These are phyloP conservation scores for Ips typographus DNA, from an alignment of 1,140 invertebrate genomes.

Conservation along the genomic window DNA sequence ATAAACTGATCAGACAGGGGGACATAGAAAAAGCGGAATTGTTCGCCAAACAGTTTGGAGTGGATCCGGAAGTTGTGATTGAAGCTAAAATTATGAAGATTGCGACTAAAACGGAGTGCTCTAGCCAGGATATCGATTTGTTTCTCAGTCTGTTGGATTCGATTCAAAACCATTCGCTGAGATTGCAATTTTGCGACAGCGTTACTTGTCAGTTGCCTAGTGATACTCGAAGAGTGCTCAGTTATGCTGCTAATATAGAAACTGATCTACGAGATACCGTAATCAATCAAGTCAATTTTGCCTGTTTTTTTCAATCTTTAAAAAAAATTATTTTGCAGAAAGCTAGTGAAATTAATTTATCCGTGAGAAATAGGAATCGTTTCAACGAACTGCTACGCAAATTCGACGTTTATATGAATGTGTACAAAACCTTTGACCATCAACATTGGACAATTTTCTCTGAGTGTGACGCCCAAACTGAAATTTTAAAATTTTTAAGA, in stretches of 20 bases:
- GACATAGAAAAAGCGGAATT: conserved; percentile 43
- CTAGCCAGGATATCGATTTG: conserved; percentile 36
- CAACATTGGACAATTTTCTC: conserved; percentile 39
- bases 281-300: conserved; percentile 17
- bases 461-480: conserved; percentile 34
- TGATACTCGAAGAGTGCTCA: conserved; percentile 40
- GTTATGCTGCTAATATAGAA: conserved; percentile 31
- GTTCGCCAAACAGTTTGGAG: conserved; percentile 37
- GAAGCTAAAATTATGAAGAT: conserved; percentile 41
- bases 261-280: conserved; percentile 5
- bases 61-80: conserved; percentile 33
- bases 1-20: conserved; percentile 35
- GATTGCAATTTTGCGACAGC: conserved; percentile 37
- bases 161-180: conserved; percentile 38
- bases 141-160: conserved; percentile 39
- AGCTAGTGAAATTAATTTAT: not conserved
- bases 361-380: not conserved
- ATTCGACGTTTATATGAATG: conserved; percentile 40
- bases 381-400: conserved; percentile 19
- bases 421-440: conserved; percentile 18
- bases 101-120: conserved; percentile 36
- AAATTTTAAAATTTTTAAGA: conserved; percentile 34
- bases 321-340: not conserved
- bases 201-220: conserved; percentile 35
- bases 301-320: not conserved